Conservation (phyloP, 2,113 vertebrate genomes). For the Embiotoca jacksoni region DNA sequence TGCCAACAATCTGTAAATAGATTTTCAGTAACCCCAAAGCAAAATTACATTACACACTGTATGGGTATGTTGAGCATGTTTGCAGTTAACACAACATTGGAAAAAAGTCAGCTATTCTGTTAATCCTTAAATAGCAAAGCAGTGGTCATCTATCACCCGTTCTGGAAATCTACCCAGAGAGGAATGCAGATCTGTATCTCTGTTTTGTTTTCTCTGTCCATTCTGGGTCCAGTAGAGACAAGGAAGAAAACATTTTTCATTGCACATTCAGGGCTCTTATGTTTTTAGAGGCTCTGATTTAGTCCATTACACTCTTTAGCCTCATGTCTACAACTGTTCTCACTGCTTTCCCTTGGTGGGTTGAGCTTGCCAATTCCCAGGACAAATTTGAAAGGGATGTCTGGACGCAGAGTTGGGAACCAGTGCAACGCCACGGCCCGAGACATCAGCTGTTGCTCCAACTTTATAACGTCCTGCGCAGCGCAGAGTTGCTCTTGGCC, state of each 20-base stretch:
- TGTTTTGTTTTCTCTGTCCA: slow-evolving; percentile 72
- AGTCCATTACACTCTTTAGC: slow-evolving; percentile 64
- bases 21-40: slow-evolving; percentile 26
- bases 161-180: slow-evolving; percentile 55
- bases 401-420: slow-evolving; percentile 83
- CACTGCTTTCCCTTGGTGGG: slow-evolving; percentile 78
- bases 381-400: slow-evolving; percentile 81
- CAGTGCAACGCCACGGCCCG: slow-evolving; percentile 66
- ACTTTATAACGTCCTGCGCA: slow-evolving; percentile 79
- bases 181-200: slow-evolving; percentile 76
- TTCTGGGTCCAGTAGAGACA: slow-evolving; percentile 58
- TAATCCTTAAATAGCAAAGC: slow-evolving; percentile 60
- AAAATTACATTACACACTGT: slow-evolving; percentile 21
- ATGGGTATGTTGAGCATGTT: slow-evolving; percentile 42
- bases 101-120: slow-evolving; percentile 32
- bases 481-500: slow-evolving; percentile 80
- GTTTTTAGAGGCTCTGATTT: slow-evolving; percentile 75
- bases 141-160: slow-evolving; percentile 38
- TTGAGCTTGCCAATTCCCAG: slow-evolving; percentile 83
- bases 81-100: slow-evolving; percentile 40
- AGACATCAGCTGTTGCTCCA: slow-evolving; percentile 86
- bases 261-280: slow-evolving; percentile 65
- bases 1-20: slow-evolving; percentile 19
- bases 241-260: slow-evolving; percentile 65
- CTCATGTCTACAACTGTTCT: slow-evolving; percentile 75